Conservation (phyloP, 2,113 vertebrate species). For the Capreolus pygargus region DNA sequence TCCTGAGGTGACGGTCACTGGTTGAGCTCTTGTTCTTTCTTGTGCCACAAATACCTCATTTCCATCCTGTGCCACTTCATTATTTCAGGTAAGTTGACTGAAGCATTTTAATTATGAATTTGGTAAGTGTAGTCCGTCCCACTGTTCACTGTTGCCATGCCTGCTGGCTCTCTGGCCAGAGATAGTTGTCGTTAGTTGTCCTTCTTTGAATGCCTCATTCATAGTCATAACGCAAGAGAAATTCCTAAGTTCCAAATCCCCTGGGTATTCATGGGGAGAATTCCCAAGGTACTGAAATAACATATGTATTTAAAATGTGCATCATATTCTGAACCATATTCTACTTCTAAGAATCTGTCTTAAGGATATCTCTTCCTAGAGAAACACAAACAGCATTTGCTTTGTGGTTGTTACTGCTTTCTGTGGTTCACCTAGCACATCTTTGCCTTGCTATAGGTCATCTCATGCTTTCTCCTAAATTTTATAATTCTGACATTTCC, state of each 20-base stretch:
- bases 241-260: neutral
- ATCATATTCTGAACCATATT: neutral
- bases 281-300: neutral
- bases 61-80: neutral
- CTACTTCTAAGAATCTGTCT: neutral
- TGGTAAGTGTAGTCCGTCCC: neutral
- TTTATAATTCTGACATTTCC: neutral
- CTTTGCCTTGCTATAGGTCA: neutral
- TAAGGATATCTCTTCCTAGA: neutral
- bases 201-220: neutral
- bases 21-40: neutral
- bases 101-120: neutral
- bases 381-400: neutral
- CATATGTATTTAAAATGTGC: neutral
- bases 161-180: neutral
- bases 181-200: neutral
- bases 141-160: neutral
- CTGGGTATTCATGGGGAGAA: neutral
- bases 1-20: neutral
- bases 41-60: neutral
- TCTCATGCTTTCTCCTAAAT: neutral
- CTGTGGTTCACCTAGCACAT: neutral
- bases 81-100: neutral
- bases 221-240: neutral
- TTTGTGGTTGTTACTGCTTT: neutral